phyloP scores from a whole-genome alignment of 2,113 vertebrate species.

The Grallaria varia region DNA sequence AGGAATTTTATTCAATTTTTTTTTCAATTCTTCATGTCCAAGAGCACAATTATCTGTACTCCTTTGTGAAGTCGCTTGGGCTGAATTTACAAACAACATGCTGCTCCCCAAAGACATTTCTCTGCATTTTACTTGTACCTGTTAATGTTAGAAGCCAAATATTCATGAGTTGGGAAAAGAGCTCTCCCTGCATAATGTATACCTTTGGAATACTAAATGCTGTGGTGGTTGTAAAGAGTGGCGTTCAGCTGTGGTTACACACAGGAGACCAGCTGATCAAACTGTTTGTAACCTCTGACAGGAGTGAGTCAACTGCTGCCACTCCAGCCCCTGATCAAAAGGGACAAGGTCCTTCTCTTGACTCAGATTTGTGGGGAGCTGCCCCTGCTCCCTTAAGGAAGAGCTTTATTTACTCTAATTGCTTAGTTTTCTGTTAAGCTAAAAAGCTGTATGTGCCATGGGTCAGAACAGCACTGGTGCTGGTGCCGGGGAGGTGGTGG shows the following conservation, averaged over 20 bases:
- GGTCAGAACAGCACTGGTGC: not conserved
- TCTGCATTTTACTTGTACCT: not conserved
- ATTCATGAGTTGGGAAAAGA: not conserved
- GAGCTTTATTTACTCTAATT: not conserved
- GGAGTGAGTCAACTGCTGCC: not conserved
- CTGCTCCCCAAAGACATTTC: not conserved
- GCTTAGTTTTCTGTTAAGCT: not conserved
- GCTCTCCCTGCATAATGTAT: not conserved
- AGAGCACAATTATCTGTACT: not conserved
- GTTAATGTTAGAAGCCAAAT: not conserved
- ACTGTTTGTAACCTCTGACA: not conserved
- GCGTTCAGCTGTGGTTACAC: not conserved
- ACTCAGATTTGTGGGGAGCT: not conserved
- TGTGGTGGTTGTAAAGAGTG: not conserved
- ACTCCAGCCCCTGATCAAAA: not conserved
- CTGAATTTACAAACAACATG: not conserved
- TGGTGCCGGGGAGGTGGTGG: not conserved
- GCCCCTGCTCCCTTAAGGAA: not conserved
- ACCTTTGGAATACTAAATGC: not conserved
- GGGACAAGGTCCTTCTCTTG: not conserved
- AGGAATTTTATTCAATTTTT: not conserved
- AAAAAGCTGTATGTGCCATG: not conserved
- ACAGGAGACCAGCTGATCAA: not conserved
- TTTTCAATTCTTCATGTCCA: not conserved
- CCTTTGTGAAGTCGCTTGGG: not conserved